Base-by-base conservation (phyloP, 2,797 vertebrate species). In the Xenentodon cancila region DNA sequence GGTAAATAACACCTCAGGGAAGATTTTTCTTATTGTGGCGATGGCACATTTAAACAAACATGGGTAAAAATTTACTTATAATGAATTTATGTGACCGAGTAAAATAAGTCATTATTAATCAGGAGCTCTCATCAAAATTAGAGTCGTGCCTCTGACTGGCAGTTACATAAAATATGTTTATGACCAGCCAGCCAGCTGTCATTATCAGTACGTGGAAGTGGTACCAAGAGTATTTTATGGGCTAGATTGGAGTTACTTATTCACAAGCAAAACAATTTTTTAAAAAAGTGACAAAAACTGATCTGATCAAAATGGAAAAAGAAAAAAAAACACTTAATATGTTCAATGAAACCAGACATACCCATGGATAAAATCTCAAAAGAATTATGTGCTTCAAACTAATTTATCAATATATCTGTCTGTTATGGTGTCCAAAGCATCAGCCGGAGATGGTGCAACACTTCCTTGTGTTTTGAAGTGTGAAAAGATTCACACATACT, bases 161-260 rank as follows among this genome's bases (percentile, higher is more conserved):
- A 17, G 42, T 5, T 21, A 22, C 40, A 52, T 7, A 21, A n/a
- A 20, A 4, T 13, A 50, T 32, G 15, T 16, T 9, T n/a, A 12
- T 18, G 1, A 34, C 9, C 4, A 20, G 42, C 9, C 4, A 20
- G 42, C 5, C 12, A 20, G 42, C 15, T 21, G 60, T 18, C 7
- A 64, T 54, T 19, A 49, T 20, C 19, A 15, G 52, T 20, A 53
- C 11, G 7, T 3, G 11, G 17, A 44, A 27, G 12, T 18, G 43
- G 27, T 20, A 52, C 30, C n/a, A 55, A 27, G 44, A 27, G 44
- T 12, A 7, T 16, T 30, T 5, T 48, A 16, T 9, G 16, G 13
- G 12, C 60, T 12, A 17, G 22, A 17, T n/a, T 20, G 4, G 22
- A 20, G 40, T 45, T 60, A 63, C 34, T 46, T 45, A 53, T 53